Percentiles rank a stretch among this genome's conserved stretches.
These are phyloP conservation scores for Dusona sp. DNA, from an alignment of 2,888 invertebrate genomes.

Conservation along the genomic window DNA sequence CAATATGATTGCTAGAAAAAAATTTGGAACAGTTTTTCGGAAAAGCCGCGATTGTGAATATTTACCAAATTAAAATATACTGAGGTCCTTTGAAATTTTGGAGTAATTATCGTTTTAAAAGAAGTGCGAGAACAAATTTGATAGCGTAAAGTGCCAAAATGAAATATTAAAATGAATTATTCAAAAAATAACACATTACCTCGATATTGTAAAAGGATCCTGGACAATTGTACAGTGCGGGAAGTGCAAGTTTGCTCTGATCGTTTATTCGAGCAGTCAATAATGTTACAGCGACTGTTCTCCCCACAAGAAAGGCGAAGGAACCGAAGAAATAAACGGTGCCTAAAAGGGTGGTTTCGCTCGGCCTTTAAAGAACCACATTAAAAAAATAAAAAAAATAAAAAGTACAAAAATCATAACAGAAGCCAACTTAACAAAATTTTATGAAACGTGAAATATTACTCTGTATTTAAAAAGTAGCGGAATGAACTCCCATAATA, in stretches of 20 bases:
- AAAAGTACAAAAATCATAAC: neutral
- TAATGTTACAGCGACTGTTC: conserved; percentile 85
- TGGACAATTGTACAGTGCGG: conserved; percentile 85
- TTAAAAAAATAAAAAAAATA: neutral
- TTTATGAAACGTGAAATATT: neutral
- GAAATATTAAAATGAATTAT: conserved; percentile 1
- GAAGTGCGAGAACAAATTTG: too few relatives aligned
- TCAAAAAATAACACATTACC: conserved; percentile 75
- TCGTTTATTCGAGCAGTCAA: conserved; percentile 85
- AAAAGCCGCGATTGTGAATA: too few relatives aligned
- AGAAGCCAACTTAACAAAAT: neutral
- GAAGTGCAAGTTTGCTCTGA: conserved; percentile 83
- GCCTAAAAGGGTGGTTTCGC: conserved; percentile 77
- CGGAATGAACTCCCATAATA: too few relatives aligned
- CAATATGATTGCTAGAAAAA: too few relatives aligned
- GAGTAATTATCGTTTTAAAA: too few relatives aligned
- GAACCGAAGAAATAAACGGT: conserved; percentile 86
- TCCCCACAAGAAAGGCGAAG: conserved; percentile 85
- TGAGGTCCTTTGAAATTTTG: too few relatives aligned
- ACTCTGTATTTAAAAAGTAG: neutral
- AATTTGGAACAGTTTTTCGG: too few relatives aligned
- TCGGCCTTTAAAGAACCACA: conserved; percentile 67
- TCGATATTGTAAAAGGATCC: conserved; percentile 84
- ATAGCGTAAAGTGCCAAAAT: neutral
- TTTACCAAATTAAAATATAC: too few relatives aligned